Evolutionary conservation across 2,888 invertebrate genomes (phyloP).

Genomic region (Chydorus sphaericus): DNA sequence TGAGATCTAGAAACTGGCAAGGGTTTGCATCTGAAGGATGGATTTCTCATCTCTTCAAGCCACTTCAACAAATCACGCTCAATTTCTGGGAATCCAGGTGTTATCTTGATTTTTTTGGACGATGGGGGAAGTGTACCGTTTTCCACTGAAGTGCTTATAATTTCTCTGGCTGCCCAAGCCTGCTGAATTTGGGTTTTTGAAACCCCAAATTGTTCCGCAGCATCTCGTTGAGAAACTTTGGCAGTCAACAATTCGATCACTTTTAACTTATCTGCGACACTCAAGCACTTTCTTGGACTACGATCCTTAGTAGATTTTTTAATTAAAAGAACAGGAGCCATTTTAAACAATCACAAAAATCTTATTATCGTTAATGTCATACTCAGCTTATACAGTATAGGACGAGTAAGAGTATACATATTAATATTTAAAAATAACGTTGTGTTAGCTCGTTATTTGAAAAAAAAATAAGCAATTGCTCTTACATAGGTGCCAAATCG

Average conservation of each 20-base stretch:
- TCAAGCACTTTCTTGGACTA: no score
- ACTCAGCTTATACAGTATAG: no score
- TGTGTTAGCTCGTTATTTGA: no score
- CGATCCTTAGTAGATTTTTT: no score
- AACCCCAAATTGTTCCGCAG: not conserved
- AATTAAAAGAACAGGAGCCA: no score
- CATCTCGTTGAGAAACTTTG: not conserved
- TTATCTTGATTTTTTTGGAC: not conserved
- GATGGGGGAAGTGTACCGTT: not conserved
- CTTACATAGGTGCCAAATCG: no score
- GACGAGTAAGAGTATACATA: no score
- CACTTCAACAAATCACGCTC: not conserved
- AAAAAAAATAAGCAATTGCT: no score
- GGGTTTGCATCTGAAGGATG: not conserved
- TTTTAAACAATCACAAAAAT: no score
- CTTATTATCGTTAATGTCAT: no score
- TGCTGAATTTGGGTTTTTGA: not conserved
- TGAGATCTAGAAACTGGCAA: not conserved
- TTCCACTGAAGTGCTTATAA: not conserved
- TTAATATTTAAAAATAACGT: no score
- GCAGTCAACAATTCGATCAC: not conserved
- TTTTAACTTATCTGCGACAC: not conserved
- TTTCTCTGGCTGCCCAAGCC: not conserved
- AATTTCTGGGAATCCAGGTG: slow-evolving; percentile 1
- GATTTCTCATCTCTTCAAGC: not conserved